Evolutionary conservation across 1,140 invertebrate species (phyloP).

Genomic region (Triops cancriformis): DNA sequence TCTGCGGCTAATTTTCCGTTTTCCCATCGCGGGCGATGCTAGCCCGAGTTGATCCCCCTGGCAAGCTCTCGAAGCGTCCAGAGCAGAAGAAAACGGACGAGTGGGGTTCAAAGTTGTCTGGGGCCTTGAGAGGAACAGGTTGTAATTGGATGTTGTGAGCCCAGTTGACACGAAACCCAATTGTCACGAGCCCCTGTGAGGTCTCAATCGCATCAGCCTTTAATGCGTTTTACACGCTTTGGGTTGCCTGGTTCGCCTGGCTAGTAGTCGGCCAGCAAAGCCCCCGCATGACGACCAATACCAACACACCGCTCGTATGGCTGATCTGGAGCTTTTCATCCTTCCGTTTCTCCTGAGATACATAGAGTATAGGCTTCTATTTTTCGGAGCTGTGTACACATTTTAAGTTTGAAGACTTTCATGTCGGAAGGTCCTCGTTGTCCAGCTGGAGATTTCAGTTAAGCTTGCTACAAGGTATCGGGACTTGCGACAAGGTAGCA

Average conservation of each 20-base stretch:
- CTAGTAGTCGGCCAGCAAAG: neutral
- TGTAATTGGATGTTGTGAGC: constrained; percentile 13
- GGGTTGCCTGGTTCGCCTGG: neutral
- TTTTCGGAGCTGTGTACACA: neutral
- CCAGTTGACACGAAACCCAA: constrained; percentile 7
- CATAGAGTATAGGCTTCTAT: neutral
- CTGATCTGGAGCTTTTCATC: neutral
- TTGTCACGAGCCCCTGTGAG: neutral
- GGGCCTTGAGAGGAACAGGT: neutral
- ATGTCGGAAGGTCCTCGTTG: neutral
- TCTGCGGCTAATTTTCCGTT: no score
- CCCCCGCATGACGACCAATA: neutral
- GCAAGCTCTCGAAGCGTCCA: no score
- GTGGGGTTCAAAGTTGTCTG: neutral
- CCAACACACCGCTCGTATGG: neutral
- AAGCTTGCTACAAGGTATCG: neutral
- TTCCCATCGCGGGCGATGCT: no score
- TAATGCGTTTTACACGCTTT: constrained; percentile 5
- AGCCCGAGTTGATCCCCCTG: no score
- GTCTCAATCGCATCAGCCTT: constrained; percentile 8
- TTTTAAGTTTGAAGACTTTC: neutral
- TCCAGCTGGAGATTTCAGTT: neutral
- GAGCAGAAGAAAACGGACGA: no score
- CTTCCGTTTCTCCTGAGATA: neutral
- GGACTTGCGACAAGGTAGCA: no score